Percentiles rank a stretch among this genome's conserved stretches.
Evolutionary conservation across 2,888 invertebrate genomes (phyloP).

Genomic region (Calliphora vomitoria): DNA sequence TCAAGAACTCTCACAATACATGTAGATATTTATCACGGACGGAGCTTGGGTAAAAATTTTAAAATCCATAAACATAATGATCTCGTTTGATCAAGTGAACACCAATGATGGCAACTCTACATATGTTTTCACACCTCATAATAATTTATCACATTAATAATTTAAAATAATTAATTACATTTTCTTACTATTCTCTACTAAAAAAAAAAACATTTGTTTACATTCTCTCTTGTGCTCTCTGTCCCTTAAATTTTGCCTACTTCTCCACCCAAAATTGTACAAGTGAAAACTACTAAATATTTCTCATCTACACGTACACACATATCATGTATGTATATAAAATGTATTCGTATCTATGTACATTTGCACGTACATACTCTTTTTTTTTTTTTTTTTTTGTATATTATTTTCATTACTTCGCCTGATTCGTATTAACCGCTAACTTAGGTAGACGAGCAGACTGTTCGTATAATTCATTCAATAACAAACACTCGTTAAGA

Average conservation of each 20-base stretch:
- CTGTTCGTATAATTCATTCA: slow-evolving; percentile 54
- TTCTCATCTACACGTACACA: neutral
- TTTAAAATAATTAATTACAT: slow-evolving; percentile 21
- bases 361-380: slow-evolving; percentile 23
- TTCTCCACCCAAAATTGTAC: neutral
- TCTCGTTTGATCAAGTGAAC: too few relatives aligned
- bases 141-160: slow-evolving; percentile 27
- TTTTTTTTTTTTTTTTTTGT: neutral
- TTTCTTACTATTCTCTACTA: slow-evolving; percentile 7
- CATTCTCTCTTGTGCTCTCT: neutral
- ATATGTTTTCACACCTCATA: slow-evolving; percentile 28
- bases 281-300: slow-evolving; percentile 4
- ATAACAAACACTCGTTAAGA: slow-evolving; percentile 51
- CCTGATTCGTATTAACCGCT: slow-evolving; percentile 28
- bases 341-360: slow-evolving; percentile 4
- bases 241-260: neutral
- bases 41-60: too few relatives aligned
- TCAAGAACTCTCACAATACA: too few relatives aligned
- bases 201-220: slow-evolving; percentile 14
- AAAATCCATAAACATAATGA: too few relatives aligned
- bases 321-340: neutral
- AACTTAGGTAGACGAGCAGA: slow-evolving; percentile 43
- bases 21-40: too few relatives aligned
- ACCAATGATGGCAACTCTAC: slow-evolving; percentile 13
- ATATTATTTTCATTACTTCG: neutral